A percentile compares a stretch with the other conserved stretches of the same genome.
Conservation (phyloP, 2,113 vertebrate species). For the Elachura formosa region DNA sequence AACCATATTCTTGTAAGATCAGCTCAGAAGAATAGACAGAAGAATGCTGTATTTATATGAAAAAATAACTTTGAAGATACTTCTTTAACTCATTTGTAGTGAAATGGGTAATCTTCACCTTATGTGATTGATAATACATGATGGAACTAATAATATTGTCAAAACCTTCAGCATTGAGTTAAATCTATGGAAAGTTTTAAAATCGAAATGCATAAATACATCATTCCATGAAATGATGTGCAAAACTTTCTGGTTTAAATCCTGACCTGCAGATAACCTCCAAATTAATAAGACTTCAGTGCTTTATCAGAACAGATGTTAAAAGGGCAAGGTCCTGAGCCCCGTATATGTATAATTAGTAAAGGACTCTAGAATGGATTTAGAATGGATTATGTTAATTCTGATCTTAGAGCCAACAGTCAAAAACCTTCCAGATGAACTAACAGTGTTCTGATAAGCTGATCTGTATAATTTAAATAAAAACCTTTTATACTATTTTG, state of each 20-base stretch:
- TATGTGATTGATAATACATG: background rate
- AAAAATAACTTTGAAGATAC: background rate
- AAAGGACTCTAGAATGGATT: slow-evolving; percentile 53
- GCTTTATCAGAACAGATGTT: slow-evolving; percentile 64
- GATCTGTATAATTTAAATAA: slow-evolving; percentile 64
- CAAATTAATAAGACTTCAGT: slow-evolving; percentile 51
- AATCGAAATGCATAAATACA: background rate
- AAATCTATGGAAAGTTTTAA: background rate
- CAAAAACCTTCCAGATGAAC: slow-evolving; percentile 66
- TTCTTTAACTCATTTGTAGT: background rate
- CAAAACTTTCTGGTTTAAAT: slow-evolving; percentile 37
- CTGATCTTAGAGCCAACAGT: slow-evolving; percentile 52
- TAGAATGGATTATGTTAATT: slow-evolving; percentile 72
- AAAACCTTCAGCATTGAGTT: background rate
- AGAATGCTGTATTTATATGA: background rate
- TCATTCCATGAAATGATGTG: background rate
- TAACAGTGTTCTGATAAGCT: slow-evolving; percentile 66
- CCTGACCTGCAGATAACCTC: slow-evolving; percentile 55
- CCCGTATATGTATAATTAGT: slow-evolving; percentile 63
- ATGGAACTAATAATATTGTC: background rate
- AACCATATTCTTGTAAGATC: background rate
- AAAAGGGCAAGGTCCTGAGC: slow-evolving; percentile 53
- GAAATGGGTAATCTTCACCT: background rate
- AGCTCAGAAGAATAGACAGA: background rate
- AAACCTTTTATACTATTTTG: slow-evolving; percentile 54